Base-by-base conservation (phyloP, 2,888 invertebrate genomes). In the Drosophila bunnanda region DNA sequence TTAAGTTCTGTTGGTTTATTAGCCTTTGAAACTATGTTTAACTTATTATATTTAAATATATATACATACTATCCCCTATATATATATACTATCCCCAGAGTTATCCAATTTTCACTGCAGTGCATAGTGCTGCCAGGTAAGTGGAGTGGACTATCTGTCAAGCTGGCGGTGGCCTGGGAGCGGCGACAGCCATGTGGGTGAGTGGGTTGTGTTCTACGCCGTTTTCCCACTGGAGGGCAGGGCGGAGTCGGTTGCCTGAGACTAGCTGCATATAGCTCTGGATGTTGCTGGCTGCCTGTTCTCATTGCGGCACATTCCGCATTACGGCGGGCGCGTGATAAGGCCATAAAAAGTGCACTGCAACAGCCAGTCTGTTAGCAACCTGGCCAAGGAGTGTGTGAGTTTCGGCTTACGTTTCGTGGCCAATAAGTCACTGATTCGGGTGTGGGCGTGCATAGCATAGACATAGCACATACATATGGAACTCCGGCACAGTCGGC, bases 301-400 rank as follows among this genome's bases (percentile, higher is more conserved):
- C 58, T 58, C 68, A 68, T 69, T 64, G 72, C 58, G 72, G 64
- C 71, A 72, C 72, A 72, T 72, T 72, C 71, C 71, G 64, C 54
- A 54, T 64, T 54, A 54, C 48, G 48, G 50, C 57, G 57, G 62
- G 54, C 72, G 72, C 72, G 57, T 72, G 72, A 72, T 72, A 72
- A 72, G 72, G 48, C 71, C 72, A 72, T 72, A 72, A 64, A 72
- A 58, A 67, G 58, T 41, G 38, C 50, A 57, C 34, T 30, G 39
- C 28, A 61, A 50, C 69, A 50, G 54, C 43, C 48, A 46, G 34
- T 25, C 10, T 34, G 17, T 25, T 34, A 32, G 15, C 28, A 48
- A 48, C 59, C 53, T 32, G 39, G 59, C 4, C 54, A 15, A 2
- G 28, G 25, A 28, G 52, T 44, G 46, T 64, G 52, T 57, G 60